Evolutionary conservation across 2,113 vertebrate species (phyloP).

Genomic region (Centropus bengalensis): DNA sequence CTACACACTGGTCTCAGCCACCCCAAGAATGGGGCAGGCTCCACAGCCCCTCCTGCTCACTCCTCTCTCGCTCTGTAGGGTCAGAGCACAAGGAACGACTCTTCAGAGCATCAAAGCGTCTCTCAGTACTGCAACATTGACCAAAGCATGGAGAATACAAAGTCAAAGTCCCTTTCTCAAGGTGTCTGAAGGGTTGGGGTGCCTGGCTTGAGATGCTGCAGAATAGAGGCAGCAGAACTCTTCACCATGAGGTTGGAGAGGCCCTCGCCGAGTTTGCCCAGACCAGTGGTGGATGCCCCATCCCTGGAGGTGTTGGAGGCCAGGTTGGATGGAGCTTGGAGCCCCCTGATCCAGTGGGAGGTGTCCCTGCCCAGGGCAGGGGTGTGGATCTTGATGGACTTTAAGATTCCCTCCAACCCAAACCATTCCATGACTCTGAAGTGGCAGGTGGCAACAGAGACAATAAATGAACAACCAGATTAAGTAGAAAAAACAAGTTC

Average conservation of each 20-base stretch:
- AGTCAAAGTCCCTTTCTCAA: not conserved
- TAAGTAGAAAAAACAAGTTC: not conserved
- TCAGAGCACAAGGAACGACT: not conserved
- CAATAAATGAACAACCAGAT: not conserved
- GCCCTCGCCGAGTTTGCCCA: no score
- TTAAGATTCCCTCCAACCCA: no score
- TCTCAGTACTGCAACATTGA: not conserved
- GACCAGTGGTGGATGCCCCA: no score
- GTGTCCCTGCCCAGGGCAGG: no score
- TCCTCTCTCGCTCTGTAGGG: not conserved
- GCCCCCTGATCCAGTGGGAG: no score
- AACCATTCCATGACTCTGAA: not conserved
- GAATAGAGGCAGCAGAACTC: not conserved
- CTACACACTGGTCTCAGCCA: not conserved
- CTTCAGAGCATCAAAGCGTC: not conserved
- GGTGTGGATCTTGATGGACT: no score
- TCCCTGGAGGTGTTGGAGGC: no score
- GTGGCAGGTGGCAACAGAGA: not conserved
- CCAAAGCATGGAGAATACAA: slow-evolving; percentile 8
- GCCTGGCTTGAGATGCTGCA: slow-evolving; percentile 19
- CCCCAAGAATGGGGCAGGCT: not conserved
- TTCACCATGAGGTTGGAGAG: no score
- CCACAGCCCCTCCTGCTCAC: not conserved
- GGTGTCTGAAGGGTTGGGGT: slow-evolving; percentile 11
- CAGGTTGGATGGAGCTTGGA: no score